Base-by-base conservation (phyloP, 2,888 invertebrate genomes). In the Epirrita christyi region DNA sequence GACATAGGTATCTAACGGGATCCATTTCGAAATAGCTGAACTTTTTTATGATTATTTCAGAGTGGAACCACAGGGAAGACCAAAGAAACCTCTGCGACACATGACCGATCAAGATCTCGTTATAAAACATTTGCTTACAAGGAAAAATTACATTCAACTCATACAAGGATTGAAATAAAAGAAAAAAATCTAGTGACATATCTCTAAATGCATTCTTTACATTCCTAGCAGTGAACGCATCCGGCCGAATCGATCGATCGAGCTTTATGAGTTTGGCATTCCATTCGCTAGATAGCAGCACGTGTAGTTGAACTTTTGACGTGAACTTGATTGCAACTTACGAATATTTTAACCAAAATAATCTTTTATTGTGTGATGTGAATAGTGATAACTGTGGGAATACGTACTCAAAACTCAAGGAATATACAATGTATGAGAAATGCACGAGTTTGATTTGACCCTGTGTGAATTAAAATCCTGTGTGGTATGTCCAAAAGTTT, bases 311-410 rank as follows among this genome's bases (percentile, higher is more conserved):
- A 91, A 92, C 91, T 92, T 91, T 91, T 92, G 91, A 92, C 91
- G 87, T 90, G 87, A 90, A 91, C 90, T 91, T 90, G 82, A 85
- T 82, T 80, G 81, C 76, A 87, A 88, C 85, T 88, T 85, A 58
- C 74, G 80, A 85, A 82, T 83, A 88, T 84, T 83, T 84, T 91
- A 87, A 84, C 88, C 89, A 90, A 89, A 91, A 88, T 89, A 89
- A 79, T 81, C 86, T 76, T 81, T 85, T 88, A 85, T 81, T 83
- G 76, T 81, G 83, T 82, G 83, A 82, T 85, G 72, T 81, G 84
- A 81, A 83, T 85, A 79, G 76, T 83, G 75, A 84, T 82, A 81
- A 68, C 73, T 78, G 81, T 85, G 81, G 59, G 83, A 86, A 80
- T 72, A 72, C 69, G 72, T 74, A 72, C 67, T 66, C 67, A 73